These are phyloP conservation scores for Sesamia inferens DNA, from an alignment of 2,888 invertebrate species.

Conservation along the genomic window DNA sequence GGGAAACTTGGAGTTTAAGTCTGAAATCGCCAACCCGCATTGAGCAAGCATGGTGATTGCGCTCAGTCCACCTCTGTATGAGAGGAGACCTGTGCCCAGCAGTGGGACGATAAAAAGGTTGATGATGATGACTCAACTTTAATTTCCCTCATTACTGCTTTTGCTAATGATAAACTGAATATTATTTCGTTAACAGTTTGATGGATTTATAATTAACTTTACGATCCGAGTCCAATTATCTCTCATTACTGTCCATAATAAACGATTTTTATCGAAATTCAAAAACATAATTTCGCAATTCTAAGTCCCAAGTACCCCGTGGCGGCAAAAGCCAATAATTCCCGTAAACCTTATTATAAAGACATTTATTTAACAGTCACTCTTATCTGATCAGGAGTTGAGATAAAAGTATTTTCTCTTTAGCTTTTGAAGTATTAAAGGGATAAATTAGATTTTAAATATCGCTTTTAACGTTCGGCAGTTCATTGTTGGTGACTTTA, in stretches of 20 bases:
- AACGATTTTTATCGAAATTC: neutral
- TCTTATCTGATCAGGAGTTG: conserved; percentile 45
- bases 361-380: conserved; percentile 49
- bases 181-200: no score
- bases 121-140: neutral
- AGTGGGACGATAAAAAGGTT: no score
- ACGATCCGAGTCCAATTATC: neutral
- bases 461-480: conserved; percentile 27
- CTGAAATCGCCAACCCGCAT: no score
- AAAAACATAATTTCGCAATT: neutral
- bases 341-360: conserved; percentile 46
- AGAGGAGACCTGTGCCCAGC: no score
- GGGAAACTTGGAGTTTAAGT: no score
- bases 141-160: neutral
- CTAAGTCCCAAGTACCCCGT: neutral
- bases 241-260: neutral
- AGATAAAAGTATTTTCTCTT: conserved; percentile 50
- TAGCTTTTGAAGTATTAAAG: conserved; percentile 49
- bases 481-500: conserved; percentile 27
- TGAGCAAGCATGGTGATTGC: no score
- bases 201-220: neutral
- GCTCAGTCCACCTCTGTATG: no score
- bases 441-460: conserved; percentile 56
- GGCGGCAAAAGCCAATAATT: conserved; percentile 11
- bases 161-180: neutral